Evolutionary conservation across 2,888 invertebrate genomes (phyloP), one percentile per base, ranked within the genome.

Genomic region (Cordilura impudica): DNA sequence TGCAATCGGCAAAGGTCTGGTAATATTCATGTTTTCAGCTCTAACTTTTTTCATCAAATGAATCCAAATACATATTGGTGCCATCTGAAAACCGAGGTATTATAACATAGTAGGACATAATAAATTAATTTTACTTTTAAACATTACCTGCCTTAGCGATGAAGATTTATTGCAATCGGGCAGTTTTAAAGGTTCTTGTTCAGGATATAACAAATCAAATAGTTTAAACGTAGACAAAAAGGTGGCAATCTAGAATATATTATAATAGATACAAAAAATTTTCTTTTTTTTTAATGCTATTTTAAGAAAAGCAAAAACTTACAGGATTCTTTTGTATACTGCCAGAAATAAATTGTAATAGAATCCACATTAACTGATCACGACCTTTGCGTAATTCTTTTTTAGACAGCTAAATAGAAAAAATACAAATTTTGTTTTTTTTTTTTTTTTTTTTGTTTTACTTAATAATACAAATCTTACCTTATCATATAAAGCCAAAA

Each of bases 351-450:
- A 98, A 98, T 90, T 99, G 99, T 49, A 99, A 91, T 16, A 99
- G 91, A 18, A 98, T 96, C 98, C 99, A 99, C 98, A 99, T 99
- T n/a, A 99, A 91, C 85, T 99, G 98, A 90, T 98, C 98, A 56
- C 99, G 92, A 0, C 98, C 98, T 89, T 96, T 96, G 77, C 95
- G 93, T 87, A 97, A 91, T 86, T 97, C 96, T 82, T 95, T 92
- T 6, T 94, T 94, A 49, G 94, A 92, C 39, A 96, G 89, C 93
- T 93, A 89, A 88, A 60, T 19, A 10, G 12, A 2, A 31, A 29
- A 31, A 19, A 51, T 29, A n/a, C 6, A 19, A 47, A 12, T 10
- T n/a, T 16, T 14, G 4, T 19, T 19, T n/a, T n/a, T 7, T n/a
- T 8, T 10, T 29, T 14, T n/a, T n/a, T n/a, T n/a, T n/a, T n/a